Evolutionary conservation across 1,140 invertebrate genomes (phyloP), one percentile per base, ranked within the genome.

Genomic region (Drosophila kikkawai): DNA sequence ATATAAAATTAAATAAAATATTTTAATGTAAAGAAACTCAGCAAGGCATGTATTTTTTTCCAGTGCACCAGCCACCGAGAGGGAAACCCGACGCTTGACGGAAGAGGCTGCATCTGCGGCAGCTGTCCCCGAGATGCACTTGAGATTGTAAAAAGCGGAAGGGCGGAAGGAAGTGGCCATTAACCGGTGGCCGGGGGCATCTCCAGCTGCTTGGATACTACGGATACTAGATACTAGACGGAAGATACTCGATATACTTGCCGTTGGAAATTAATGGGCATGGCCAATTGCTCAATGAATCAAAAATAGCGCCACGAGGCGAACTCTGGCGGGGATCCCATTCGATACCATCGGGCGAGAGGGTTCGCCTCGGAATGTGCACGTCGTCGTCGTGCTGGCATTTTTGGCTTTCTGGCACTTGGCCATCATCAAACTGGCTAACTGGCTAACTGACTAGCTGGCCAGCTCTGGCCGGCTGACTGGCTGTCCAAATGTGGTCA

Each of bases 81-180:
- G 32, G 48, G 29, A 17, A 53, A 53, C 61, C 47, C 29, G 63
- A 67, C n/a, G 44, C 48, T 12, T n/a, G 32, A 39, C 22, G 56
- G 79, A 63, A 79, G 53, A n/a, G 53, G 36, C 15, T 29, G 8
- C 48, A 48, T 48, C 51, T 22, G 34, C 34, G 15, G 67, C 67
- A 70, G 67, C 67, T 70, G 64, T 39, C 37, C 37, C 13, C 63
- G 68, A 19, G 56, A 26, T 71, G 65, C 76, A 75, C 51, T 80
- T 64, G 57, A 75, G 64, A 53, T 59, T 58, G 53, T 71, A 48
- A 79, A 75, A 36, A 69, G 57, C 41, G 45, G 60, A 68, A 51
- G 48, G 75, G 85, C 85, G 84, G 84, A 88, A 88, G 85, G 84
- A 88, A 88, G 84, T 84, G 69, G 80, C 77, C 66, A 88, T 83